phyloP scores from a whole-genome alignment of 2,888 invertebrate genomes.

The Oscheius onirici region DNA sequence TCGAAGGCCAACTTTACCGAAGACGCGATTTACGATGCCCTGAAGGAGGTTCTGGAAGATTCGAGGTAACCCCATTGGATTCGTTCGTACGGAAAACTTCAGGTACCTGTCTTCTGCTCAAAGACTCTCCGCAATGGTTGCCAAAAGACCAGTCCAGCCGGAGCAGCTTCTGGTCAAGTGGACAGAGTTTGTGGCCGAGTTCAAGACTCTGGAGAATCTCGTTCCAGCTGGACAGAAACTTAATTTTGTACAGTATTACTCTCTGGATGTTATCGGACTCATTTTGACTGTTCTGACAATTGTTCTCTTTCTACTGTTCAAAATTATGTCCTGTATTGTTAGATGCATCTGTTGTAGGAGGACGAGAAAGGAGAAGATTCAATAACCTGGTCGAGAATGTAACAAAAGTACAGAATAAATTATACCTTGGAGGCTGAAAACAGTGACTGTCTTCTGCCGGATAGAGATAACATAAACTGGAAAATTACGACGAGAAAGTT shows the following conservation, averaged over 20 bases:
- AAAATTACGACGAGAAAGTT: no score
- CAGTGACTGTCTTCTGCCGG: no score
- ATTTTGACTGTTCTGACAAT: slow-evolving; percentile 35
- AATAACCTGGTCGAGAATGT: no score
- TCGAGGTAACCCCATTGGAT: slow-evolving; percentile 15
- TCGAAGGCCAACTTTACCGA: slow-evolving; percentile 28
- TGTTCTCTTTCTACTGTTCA: slow-evolving; percentile 35
- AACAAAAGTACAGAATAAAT: no score
- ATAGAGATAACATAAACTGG: no score
- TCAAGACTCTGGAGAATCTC: slow-evolving; percentile 50
- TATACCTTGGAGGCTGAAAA: no score
- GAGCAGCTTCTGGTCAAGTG: slow-evolving; percentile 52
- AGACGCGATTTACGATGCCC: slow-evolving; percentile 17
- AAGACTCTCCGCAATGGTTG: slow-evolving; percentile 52
- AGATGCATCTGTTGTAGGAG: background rate
- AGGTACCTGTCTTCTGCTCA: slow-evolving; percentile 41
- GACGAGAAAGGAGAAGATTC: background rate
- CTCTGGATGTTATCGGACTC: slow-evolving; percentile 52
- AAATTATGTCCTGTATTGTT: background rate
- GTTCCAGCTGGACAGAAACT: slow-evolving; percentile 50
- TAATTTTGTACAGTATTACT: slow-evolving; percentile 54
- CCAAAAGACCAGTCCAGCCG: slow-evolving; percentile 49
- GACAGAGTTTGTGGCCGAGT: slow-evolving; percentile 60
- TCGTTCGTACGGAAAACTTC: background rate
- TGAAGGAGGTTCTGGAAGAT: slow-evolving; percentile 33